Conservation (phyloP, 2,797 vertebrate species). For the Myotis myotis region DNA sequence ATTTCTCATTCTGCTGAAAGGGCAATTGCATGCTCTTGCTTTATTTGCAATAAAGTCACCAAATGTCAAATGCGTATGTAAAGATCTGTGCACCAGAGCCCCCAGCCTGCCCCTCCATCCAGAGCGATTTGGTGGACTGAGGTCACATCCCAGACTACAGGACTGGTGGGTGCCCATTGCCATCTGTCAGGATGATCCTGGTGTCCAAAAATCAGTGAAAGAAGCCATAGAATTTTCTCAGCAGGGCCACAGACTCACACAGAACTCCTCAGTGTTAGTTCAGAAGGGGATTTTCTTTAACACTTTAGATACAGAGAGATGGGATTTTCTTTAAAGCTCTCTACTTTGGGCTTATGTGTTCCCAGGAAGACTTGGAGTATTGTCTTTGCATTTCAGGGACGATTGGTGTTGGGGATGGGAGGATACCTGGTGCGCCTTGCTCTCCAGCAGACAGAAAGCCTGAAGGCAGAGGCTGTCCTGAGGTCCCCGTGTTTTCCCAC, state of each 20-base stretch:
- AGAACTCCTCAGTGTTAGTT: slow-evolving; percentile 73
- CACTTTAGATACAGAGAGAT: slow-evolving; percentile 62
- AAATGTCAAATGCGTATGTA: neutral
- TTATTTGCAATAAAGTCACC: slow-evolving; percentile 31
- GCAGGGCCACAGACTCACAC: slow-evolving; percentile 58
- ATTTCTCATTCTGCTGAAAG: slow-evolving; percentile 32
- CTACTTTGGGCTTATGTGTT: neutral
- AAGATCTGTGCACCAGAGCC: neutral
- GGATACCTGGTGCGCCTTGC: neutral
- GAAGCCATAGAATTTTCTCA: slow-evolving; percentile 76
- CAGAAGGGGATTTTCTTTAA: slow-evolving; percentile 68
- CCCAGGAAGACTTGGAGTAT: slow-evolving; percentile 17
- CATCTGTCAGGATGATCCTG: slow-evolving; percentile 73
- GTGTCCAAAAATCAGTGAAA: slow-evolving; percentile 77
- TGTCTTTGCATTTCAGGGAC: neutral
- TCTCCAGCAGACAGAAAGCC: neutral
- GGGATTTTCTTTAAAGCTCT: slow-evolving; percentile 13
- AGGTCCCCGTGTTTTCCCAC: neutral
- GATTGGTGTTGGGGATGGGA: neutral
- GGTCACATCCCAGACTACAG: slow-evolving; percentile 70
- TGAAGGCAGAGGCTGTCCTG: neutral
- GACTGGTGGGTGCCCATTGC: slow-evolving; percentile 62
- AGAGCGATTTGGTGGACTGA: slow-evolving; percentile 47
- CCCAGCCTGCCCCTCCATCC: neutral
- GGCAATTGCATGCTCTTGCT: neutral